A percentile compares a stretch with the other conserved stretches of the same genome.
Conservation (phyloP, 2,113 vertebrate species). For the Aegithalos caudatus region DNA sequence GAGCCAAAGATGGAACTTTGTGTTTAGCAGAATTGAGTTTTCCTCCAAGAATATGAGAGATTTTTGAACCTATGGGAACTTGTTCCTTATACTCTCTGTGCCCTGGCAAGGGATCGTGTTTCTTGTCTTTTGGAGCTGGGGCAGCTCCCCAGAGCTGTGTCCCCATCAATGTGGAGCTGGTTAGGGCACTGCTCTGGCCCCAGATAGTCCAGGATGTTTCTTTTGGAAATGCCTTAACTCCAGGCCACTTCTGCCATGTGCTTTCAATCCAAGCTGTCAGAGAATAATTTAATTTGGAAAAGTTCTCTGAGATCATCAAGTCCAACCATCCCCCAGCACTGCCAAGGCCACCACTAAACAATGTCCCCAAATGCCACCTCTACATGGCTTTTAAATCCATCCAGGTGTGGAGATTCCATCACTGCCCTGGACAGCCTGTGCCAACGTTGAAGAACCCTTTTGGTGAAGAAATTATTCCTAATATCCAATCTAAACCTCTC, state of each 20-base stretch:
- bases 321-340: neutral
- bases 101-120: neutral
- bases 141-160: neutral
- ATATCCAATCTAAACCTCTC: too few species aligned
- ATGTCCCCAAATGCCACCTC: neutral
- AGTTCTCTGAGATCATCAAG: accelerated
- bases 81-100: neutral
- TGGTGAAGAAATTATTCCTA: neutral
- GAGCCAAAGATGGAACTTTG: neutral
- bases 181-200: neutral
- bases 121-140: neutral
- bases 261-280: accelerated
- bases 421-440: neutral
- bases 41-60: neutral
- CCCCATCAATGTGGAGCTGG: accelerated
- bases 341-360: neutral
- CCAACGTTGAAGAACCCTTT: neutral
- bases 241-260: neutral
- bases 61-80: neutral
- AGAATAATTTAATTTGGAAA: neutral
- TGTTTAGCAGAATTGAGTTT: neutral
- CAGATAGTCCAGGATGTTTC: too few species aligned
- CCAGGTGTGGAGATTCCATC: accelerated
- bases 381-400: accelerated
- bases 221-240: neutral